These are phyloP conservation scores for Lasiurus cinereus DNA, from an alignment of 2,113 vertebrate species.

Conservation along the genomic window DNA sequence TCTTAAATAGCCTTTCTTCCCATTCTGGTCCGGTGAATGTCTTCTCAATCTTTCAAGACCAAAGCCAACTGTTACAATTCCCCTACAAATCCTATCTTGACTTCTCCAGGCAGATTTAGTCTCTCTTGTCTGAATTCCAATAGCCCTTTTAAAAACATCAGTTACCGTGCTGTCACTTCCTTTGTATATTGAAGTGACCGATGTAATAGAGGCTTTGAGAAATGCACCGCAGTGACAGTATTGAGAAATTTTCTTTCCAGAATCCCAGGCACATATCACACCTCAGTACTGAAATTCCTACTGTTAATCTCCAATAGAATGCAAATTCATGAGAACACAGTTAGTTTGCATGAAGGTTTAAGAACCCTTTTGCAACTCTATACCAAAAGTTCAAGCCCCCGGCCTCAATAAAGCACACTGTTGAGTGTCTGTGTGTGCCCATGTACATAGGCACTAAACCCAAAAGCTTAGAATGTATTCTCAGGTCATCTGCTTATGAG, in stretches of 20 bases:
- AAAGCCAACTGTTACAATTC: background rate
- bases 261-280: background rate
- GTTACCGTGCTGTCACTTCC: background rate
- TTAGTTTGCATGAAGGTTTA: background rate
- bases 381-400: background rate
- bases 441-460: background rate
- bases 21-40: background rate
- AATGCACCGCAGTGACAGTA: background rate
- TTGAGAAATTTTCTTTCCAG: conserved; percentile 24
- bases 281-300: background rate
- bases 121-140: background rate
- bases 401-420: background rate
- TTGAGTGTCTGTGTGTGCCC: background rate
- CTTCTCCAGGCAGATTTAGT: background rate
- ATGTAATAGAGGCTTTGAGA: background rate
- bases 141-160: background rate
- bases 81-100: conserved; percentile 18
- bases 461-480: background rate
- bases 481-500: background rate
- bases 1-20: background rate
- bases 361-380: background rate
- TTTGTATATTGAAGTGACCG: background rate
- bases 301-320: background rate
- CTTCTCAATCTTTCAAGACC: conserved; percentile 52
- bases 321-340: background rate